Conservation (phyloP, 2,888 invertebrate genomes). For the Hydriomena furcata region DNA sequence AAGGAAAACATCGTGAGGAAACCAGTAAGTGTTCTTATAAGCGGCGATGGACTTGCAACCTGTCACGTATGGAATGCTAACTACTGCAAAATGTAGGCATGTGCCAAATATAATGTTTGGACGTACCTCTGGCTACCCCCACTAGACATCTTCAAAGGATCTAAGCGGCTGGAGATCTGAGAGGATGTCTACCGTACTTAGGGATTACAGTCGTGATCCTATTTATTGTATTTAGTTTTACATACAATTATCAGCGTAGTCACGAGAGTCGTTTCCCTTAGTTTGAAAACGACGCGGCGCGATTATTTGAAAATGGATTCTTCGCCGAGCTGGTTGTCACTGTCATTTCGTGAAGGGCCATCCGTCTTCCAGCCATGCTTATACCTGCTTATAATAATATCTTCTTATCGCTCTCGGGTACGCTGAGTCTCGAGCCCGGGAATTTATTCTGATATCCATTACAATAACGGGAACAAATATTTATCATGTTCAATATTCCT, state of each 20-base stretch:
- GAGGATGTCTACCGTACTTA: too few species aligned
- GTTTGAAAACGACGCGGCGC: conserved; percentile 36
- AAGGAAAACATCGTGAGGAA: too few species aligned
- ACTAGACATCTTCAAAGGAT: too few species aligned
- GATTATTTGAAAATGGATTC: conserved; percentile 44
- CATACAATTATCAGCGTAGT: conserved; percentile 36
- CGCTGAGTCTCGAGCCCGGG: conserved; percentile 19
- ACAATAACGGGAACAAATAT: conserved; percentile 36
- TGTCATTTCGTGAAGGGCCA: conserved; percentile 53
- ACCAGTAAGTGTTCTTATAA: too few species aligned
- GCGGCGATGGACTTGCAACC: too few species aligned
- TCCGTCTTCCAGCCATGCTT: conserved; percentile 50
- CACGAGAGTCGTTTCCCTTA: conserved; percentile 30
- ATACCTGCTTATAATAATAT: conserved; percentile 49
- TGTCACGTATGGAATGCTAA: too few species aligned
- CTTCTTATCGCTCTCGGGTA: conserved; percentile 37
- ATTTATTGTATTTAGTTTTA: too few species aligned
- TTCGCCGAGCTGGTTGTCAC: conserved; percentile 41
- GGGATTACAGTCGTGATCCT: too few species aligned
- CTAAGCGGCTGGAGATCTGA: too few species aligned
- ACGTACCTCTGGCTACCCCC: too few species aligned
- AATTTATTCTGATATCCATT: conserved; percentile 33
- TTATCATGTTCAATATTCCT: conserved; percentile 29
- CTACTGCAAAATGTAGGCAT: too few species aligned
- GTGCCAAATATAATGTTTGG: too few species aligned